Base-by-base conservation (phyloP, 2,113 vertebrate genomes). In the Raja brachyura region DNA sequence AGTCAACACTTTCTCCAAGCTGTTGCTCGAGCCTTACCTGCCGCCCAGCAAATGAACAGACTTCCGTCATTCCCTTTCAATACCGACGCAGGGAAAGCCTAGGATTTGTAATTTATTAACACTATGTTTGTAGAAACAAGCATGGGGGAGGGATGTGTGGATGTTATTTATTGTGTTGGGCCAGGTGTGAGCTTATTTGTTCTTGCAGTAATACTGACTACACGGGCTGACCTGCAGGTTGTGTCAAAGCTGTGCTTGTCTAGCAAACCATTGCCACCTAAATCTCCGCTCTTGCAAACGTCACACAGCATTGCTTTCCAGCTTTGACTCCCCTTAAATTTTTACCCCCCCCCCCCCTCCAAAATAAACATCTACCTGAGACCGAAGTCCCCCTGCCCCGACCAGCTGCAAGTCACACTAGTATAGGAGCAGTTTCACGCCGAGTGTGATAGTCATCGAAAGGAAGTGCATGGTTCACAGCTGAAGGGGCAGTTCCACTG, bases 1-100 rank as follows among this genome's bases (percentile, higher is more conserved):
- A 95, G 98, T 98, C 95, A 98, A 98, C 95, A 97, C 96, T 4
- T 99, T 99, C 96, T 98, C 98, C 11, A 96, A 96, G 95, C 98
- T 98, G 93, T 97, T 99, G 88, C 96, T 99, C 95, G 98, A 99
- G 94, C 98, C 98, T 93, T 98, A 98, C 96, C 98, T 96, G 94
- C 97, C 98, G 25, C 98, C 98, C 93, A 98, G 97, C 74, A 95
- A 97, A 94, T 96, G 96, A 97, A 95, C 90, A 93, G 94, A 93
- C 93, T 93, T 81, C 68, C 93, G 85, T 28, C 68, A 68, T 68
- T n/a, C 76, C 79, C 28, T 77, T 81, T 18, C 88, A 20, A 93
- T 14, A 81, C 39, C 93, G 63, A 68, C 0, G 4, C 93, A 39
- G 31, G 56, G 54, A 61, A 59, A 76, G 39, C 22, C 93, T 20